A percentile compares a stretch with the other conserved stretches of the same genome.
phyloP scores from a whole-genome alignment of 2,797 vertebrate genomes.

The Hemibagrus guttatus region DNA sequence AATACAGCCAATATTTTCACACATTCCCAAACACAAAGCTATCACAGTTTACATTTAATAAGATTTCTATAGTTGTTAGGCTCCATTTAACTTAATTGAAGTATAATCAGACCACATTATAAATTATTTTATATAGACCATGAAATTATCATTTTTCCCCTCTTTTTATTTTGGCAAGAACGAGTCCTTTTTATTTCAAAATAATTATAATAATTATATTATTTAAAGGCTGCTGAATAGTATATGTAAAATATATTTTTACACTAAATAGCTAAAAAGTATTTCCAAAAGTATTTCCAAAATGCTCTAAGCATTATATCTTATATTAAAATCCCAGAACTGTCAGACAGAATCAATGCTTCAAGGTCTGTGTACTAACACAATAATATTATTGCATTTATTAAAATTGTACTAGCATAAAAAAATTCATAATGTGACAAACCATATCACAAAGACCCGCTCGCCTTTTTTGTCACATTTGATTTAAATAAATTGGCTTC shows the following conservation, averaged over 20 bases:
- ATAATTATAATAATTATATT: too few relatives aligned
- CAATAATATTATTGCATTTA: neutral
- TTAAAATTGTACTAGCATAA: slow-evolving; percentile 10
- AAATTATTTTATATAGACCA: neutral
- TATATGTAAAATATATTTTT: neutral
- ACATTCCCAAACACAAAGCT: neutral
- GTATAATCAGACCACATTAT: neutral
- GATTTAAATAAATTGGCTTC: neutral
- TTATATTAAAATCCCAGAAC: neutral
- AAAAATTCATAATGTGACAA: neutral
- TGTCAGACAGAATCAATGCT: neutral
- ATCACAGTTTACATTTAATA: neutral
- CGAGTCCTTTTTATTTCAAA: neutral
- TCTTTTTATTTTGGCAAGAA: neutral
- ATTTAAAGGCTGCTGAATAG: neutral
- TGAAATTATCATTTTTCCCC: neutral
- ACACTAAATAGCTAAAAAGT: neutral
- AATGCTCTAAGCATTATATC: neutral
- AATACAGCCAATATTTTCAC: neutral
- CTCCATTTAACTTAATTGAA: neutral
- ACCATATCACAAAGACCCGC: neutral
- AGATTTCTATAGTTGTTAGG: neutral
- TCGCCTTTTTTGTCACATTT: neutral
- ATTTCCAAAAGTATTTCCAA: neutral
- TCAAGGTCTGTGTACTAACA: neutral